These are phyloP conservation scores for Heliconius cydno DNA, from an alignment of 2,888 invertebrate genomes.

Conservation along the genomic window DNA sequence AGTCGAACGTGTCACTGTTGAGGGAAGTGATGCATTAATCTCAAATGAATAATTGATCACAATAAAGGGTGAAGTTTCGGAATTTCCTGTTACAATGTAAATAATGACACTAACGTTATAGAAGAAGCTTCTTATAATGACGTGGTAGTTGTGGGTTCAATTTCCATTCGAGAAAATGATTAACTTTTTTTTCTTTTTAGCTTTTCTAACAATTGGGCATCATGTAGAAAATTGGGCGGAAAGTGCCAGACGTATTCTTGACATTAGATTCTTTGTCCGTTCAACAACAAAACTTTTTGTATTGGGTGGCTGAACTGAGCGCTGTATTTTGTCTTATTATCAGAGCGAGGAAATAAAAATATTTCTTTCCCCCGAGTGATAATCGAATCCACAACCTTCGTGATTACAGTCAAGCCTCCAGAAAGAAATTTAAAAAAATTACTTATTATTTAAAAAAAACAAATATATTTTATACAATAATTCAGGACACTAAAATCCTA, in stretches of 20 bases:
- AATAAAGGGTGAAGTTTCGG: constrained; percentile 21
- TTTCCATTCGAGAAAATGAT: not conserved
- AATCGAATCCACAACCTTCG: not conserved
- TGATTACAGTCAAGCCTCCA: not conserved
- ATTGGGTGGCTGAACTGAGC: not conserved
- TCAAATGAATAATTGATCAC: constrained; percentile 33
- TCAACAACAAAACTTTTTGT: not conserved
- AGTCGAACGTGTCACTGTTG: constrained; percentile 25
- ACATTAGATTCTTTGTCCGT: too few relatives aligned
- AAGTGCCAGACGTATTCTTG: not conserved
- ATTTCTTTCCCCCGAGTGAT: not conserved
- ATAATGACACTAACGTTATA: not conserved
- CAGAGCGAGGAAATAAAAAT: not conserved
- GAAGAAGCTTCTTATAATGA: too few relatives aligned
- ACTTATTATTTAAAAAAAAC: too few relatives aligned
- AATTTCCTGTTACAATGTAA: not conserved
- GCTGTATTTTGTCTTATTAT: not conserved
- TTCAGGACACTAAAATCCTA: constrained; percentile 3
- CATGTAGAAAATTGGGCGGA: not conserved
- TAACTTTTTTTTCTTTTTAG: not conserved
- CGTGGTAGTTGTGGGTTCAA: not conserved
- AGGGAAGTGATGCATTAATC: constrained; percentile 31
- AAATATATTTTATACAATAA: too few relatives aligned
- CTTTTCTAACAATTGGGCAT: not conserved
- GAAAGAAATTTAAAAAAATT: not conserved